Evolutionary conservation across 2,797 vertebrate genomes (phyloP), one percentile per base, ranked within the genome.

Genomic region (Pipistrellus nathusii): DNA sequence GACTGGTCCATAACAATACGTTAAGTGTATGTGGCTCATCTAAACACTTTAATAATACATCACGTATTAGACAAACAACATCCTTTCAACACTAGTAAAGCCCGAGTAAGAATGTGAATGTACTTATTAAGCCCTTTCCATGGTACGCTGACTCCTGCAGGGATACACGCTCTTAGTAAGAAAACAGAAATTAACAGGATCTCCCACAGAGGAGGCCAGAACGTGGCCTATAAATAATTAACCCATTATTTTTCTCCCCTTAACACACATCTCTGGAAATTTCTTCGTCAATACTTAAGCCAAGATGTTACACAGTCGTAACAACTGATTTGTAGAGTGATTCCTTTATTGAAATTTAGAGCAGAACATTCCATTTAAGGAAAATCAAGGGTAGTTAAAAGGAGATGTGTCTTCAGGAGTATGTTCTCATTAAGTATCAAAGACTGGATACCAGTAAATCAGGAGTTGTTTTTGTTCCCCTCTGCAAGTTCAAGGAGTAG

Each of bases 211-310:
- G 90, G 14, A 86, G 73, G 30, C 88, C 6, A 53, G 35, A 96
- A 96, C 5, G 14, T 55, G 25, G 2, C 15, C 12, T 96, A 96
- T 62, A 83, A 96, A 91, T 93, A 96, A 90, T 89, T 95, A 95
- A 88, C 12, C 88, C 27, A 13, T 30, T 3, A 23, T 86, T 92
- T 89, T 59, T 80, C 57, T 68, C 10, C 1, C 53, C 44, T 94
- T 95, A 46, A 71, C 62, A 88, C 44, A 93, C 0, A 27, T 71
- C 89, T 15, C 17, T 62, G 12, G 90, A 83, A 8, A 96, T 35
- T 21, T 4, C 46, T 95, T 90, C 80, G 73, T 77, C 48, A 88
- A 46, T 35, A 32, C 41, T 94, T 78, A 90, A 7, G 62, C 9
- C 21, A 93, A 96, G 48, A 20, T 57, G 17, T 57, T 80, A 93